A percentile compares a stretch with the other conserved stretches of the same genome.
Conservation (phyloP, 2,888 invertebrate genomes). For the Latrodectus elegans region DNA sequence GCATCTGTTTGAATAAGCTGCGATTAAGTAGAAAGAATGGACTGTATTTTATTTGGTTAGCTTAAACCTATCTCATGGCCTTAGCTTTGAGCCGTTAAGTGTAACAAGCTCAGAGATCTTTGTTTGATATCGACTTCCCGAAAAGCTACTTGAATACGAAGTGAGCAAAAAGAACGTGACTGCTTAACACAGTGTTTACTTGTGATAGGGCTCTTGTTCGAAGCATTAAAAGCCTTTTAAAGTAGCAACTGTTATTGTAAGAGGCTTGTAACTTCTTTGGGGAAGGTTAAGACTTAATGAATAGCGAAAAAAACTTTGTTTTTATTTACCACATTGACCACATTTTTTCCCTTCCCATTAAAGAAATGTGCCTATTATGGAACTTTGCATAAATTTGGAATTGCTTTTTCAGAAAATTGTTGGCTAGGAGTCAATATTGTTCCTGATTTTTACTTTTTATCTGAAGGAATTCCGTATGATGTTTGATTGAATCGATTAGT, state of each 20-base stretch:
- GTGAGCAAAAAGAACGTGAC: not conserved
- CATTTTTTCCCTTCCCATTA: too few relatives aligned
- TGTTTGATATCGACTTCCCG: not conserved
- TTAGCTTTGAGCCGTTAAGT: not conserved
- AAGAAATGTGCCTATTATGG: too few relatives aligned
- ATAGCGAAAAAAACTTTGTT: not conserved
- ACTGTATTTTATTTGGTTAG: conserved; percentile 1
- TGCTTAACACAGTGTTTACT: conserved; percentile 2
- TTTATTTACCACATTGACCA: too few relatives aligned
- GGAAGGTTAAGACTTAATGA: not conserved
- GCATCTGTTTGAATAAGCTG: not conserved
- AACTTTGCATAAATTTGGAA: too few relatives aligned
- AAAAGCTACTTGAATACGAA: not conserved
- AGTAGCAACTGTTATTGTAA: conserved; percentile 3
- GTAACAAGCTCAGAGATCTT: not conserved
- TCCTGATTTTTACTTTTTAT: too few relatives aligned
- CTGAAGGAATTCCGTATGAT: too few relatives aligned
- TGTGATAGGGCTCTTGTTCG: not conserved
- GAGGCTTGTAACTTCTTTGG: not conserved
- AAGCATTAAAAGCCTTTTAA: conserved; percentile 5
- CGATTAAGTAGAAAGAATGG: not conserved
- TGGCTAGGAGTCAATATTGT: too few relatives aligned
- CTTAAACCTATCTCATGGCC: not conserved
- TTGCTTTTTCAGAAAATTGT: too few relatives aligned
- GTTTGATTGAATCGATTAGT: too few relatives aligned